These are phyloP conservation scores for Entomobrya multifasciata DNA, from an alignment of 2,888 invertebrate genomes.

Conservation along the genomic window DNA sequence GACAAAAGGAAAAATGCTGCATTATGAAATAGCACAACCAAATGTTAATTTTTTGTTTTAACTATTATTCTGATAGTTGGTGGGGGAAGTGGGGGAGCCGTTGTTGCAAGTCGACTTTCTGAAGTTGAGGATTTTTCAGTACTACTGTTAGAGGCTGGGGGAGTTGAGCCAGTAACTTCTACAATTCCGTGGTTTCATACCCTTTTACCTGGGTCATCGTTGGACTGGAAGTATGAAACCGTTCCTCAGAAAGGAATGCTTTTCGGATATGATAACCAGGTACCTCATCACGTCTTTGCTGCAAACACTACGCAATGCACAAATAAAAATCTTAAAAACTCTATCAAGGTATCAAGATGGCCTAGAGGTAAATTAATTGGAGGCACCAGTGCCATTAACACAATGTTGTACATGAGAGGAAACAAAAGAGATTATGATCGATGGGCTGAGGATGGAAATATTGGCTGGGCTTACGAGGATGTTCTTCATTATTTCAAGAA, in stretches of 20 bases:
- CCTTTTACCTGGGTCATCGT: conserved; percentile 80
- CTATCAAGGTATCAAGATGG: conserved; percentile 81
- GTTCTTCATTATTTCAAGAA: conserved; percentile 76
- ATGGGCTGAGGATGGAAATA: conserved; percentile 86
- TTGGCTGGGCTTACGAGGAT: conserved; percentile 76
- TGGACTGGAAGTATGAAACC: conserved; percentile 83
- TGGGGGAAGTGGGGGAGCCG: conserved; percentile 83
- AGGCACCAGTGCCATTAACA: conserved; percentile 86
- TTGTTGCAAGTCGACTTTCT: conserved; percentile 83
- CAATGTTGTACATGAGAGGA: conserved; percentile 94
- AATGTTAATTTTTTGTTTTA: too few relatives aligned
- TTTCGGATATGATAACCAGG: conserved; percentile 74
- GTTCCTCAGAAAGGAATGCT: conserved; percentile 81
- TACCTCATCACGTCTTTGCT: neutral
- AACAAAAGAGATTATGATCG: conserved; percentile 92
- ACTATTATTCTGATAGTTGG: conserved; percentile 80
- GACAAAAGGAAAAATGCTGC: too few relatives aligned
- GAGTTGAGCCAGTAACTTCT: conserved; percentile 82
- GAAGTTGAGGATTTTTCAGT: conserved; percentile 82
- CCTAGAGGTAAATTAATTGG: conserved; percentile 87
- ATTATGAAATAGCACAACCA: too few relatives aligned
- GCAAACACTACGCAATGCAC: neutral
- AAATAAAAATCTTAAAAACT: neutral
- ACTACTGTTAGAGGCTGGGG: conserved; percentile 83
- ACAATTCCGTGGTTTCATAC: conserved; percentile 82